Evolutionary conservation across 2,113 vertebrate species (phyloP), one percentile per base, ranked within the genome.

Genomic region (Caranx melampygus): DNA sequence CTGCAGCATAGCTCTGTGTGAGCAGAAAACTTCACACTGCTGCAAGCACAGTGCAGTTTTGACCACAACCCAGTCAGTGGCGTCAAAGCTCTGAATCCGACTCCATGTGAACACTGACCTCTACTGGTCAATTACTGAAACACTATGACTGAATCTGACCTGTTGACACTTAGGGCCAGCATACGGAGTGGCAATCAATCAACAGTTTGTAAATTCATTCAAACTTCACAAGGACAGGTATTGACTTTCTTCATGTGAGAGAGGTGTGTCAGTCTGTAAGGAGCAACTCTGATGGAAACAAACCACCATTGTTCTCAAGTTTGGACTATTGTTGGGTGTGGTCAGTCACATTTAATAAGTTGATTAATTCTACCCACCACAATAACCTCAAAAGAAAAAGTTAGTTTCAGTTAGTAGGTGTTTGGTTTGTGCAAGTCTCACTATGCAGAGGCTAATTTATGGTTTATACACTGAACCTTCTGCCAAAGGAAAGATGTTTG

Each of bases 11-110:
- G 61, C 77, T 78, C 65, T 66, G 20, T 78, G 78, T 31, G 79
- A 71, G 83, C 57, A 64, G 72, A 87, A 86, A 78, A 62, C 59
- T 78, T 69, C 75, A 73, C 86, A 81, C 79, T 85, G 81, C 79
- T 84, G 72, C 88, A 89, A 67, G 79, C 66, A 78, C 55, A 47
- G 44, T 66, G 62, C 14, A 55, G 65, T 63, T 49, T 64, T 78
- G 63, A 83, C 75, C 75, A 33, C 64, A 68, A 20, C 73, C 59
- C 65, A 52, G 34, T 15, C 64, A 26, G 45, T 73, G 55, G 79
- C 20, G 65, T 65, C n/a, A 74, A 44, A 61, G 21, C 34, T 60
- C 51, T 20, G 26, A 54, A 34, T 10, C 15, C 14, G 61, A 58
- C 15, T 45, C 9, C 67, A 16, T 71, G 37, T 70, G 21, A 79